Base-by-base conservation (phyloP, 2,797 vertebrate genomes). In the Corythornis leucogaster region DNA sequence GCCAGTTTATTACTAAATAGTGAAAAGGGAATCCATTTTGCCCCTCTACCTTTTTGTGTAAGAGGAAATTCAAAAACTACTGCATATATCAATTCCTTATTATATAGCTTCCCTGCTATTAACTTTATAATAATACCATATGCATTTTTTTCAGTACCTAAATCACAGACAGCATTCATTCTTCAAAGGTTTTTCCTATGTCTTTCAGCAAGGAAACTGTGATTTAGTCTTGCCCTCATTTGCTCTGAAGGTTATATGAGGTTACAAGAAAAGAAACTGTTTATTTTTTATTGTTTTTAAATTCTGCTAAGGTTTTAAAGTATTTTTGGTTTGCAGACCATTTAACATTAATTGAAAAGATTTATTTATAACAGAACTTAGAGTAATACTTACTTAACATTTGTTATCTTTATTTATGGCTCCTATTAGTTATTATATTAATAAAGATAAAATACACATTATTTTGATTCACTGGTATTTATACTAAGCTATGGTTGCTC, bases 371-470 rank as follows among this genome's bases (percentile, higher is more conserved):
- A 35, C 50, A 59, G 30, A 80, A 28, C 42, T n/a, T 79, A 38
- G 1, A 61, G n/a, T 70, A 86, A 55, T 51, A 22, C 31, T 24
- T 90, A 70, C 57, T 92, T 92, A 93, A 68, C 43, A 24, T 74
- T 91, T 78, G 4, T 70, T 85, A 84, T 87, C 14, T 67, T 84
- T 87, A 70, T 92, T 93, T 74, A 67, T 86, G 59, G 9, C 18
- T 78, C 35, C 66, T 92, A 67, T 81, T 92, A 85, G 58, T 90
- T 92, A 21, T 46, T 95, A 48, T 77, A 50, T 76, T 86, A 22
- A n/a, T 70, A 73, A 84, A 80, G 54, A 80, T 80, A 62, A 67
- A 91, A 94, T 33, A 71, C 30, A 28, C 25, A n/a, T n/a, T n/a
- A n/a, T n/a, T n/a, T n/a, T n/a, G n/a, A n/a, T n/a, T n/a, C n/a